Base-by-base conservation (phyloP, 2,888 invertebrate species). In the Rutpela maculata region DNA sequence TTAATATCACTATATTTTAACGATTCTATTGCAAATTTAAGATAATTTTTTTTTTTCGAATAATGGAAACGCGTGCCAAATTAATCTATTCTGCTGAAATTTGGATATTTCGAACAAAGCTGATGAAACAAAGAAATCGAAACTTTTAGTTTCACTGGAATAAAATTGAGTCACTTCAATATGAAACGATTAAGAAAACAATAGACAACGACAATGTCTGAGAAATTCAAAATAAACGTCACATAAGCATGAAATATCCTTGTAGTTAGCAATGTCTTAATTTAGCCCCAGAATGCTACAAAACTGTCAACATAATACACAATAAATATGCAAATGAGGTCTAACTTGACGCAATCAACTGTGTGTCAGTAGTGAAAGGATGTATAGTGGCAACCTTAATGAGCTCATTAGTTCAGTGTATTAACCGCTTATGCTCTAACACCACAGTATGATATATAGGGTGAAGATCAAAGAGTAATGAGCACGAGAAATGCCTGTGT, bases 391-490 rank as follows among this genome's bases (percentile, higher is more conserved):
- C 55, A 55, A 60, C 19, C 60, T 59, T 70, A 70, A 70, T 70
- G 70, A 70, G 70, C 22, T 59, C 43, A 60, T 70, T 70, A 60
- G n/a, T 38, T 59, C 43, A 59, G 50, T 60, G 60, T 70, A 70
- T 70, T 70, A 70, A 60, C 70, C 60, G 38, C 59, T 43, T 56
- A 60, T 43, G 43, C 19, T 11, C 38, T 60, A 60, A 60, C 38
- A 59, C 60, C 57, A 43, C 70, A 60, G 22, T 60, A 59, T 60
- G 70, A 70, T 70, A 50, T 35, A 69, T 59, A 12, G 38, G 38
- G 59, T 19, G 15, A 31, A 60, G 70, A 70, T 70, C 70, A 70
- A 70, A 70, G 70, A 38, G 69, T 38, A 19, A 18, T 15, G 38
- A 9, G 18, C 22, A 67, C 22, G 22, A n/a, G 26, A 19, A 19